Conservation (phyloP, 1,140 invertebrate genomes). For the Camponotus pennsylvanicus region DNA sequence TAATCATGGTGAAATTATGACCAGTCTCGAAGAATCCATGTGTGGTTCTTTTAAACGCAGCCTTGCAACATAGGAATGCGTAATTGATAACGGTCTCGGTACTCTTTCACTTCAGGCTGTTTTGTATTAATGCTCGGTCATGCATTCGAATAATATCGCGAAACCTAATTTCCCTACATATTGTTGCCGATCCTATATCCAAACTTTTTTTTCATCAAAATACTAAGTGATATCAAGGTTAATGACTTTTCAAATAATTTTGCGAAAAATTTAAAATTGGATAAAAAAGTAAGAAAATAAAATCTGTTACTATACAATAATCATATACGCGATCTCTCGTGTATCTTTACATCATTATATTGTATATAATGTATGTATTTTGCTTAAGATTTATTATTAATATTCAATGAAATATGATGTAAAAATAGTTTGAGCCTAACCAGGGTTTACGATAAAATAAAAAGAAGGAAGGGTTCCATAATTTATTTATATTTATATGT, state of each 20-base stretch:
- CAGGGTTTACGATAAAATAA: background rate
- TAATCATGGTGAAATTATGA: constrained; percentile 55
- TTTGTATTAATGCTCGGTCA: constrained; percentile 51
- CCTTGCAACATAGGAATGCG: constrained; percentile 57
- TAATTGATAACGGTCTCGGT: constrained; percentile 67
- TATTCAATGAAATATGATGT: background rate
- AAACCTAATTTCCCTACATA: constrained; percentile 1
- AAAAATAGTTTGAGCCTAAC: constrained; percentile 16
- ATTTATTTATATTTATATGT: background rate
- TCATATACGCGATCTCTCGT: background rate
- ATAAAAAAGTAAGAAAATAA: background rate
- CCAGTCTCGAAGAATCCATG: constrained; percentile 19
- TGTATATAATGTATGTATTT: background rate
- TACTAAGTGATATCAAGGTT: background rate
- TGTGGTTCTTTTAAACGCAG: constrained; percentile 36
- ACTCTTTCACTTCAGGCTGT: constrained; percentile 60
- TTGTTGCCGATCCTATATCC: constrained; percentile 9
- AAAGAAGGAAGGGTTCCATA: background rate
- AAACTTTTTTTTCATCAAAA: background rate
- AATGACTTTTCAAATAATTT: background rate
- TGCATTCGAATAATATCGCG: constrained; percentile 42
- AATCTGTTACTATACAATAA: background rate
- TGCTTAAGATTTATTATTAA: constrained; percentile 13
- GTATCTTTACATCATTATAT: constrained; percentile 4
- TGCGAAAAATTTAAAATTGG: background rate